Evolutionary conservation across 1,140 invertebrate genomes (phyloP).

Genomic region (Heliothis subflexa): DNA sequence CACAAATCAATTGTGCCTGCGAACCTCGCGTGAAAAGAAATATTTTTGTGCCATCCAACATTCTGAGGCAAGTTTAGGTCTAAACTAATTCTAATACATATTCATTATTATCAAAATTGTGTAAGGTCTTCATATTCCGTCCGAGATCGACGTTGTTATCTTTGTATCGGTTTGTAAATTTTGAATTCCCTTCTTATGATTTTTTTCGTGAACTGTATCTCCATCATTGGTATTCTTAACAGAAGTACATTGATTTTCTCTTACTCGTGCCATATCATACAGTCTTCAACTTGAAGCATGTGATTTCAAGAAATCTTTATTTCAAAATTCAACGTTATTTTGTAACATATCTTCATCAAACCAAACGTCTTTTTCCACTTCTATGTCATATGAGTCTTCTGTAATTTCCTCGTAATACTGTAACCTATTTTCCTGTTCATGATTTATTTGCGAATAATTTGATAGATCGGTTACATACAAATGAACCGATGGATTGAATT

Average conservation of each 20-base stretch:
- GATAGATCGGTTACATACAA: not conserved
- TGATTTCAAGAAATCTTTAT: too few species aligned
- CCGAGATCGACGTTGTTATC: slow-evolving; percentile 24
- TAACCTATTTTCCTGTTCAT: too few species aligned
- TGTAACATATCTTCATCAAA: not conserved
- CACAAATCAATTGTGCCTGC: slow-evolving; percentile 41
- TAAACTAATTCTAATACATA: slow-evolving; percentile 26
- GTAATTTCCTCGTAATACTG: not conserved
- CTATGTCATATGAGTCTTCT: not conserved
- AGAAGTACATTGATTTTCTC: too few species aligned
- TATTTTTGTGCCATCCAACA: slow-evolving; percentile 27
- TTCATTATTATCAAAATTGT: slow-evolving; percentile 34
- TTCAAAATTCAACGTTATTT: too few species aligned
- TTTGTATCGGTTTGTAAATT: not conserved
- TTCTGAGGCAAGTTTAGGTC: slow-evolving; percentile 23
- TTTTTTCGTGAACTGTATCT: not conserved
- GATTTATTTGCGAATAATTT: slow-evolving; percentile 9
- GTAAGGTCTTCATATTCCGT: slow-evolving; percentile 39
- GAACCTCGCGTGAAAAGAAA: slow-evolving; percentile 3
- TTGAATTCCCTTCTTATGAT: not conserved
- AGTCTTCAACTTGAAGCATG: too few species aligned
- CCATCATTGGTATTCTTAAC: too few species aligned
- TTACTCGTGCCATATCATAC: too few species aligned
- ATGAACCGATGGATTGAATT: not conserved
- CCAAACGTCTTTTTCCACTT: not conserved